Evolutionary conservation across 2,113 vertebrate species (phyloP).

Genomic region (Alligator sinensis): DNA sequence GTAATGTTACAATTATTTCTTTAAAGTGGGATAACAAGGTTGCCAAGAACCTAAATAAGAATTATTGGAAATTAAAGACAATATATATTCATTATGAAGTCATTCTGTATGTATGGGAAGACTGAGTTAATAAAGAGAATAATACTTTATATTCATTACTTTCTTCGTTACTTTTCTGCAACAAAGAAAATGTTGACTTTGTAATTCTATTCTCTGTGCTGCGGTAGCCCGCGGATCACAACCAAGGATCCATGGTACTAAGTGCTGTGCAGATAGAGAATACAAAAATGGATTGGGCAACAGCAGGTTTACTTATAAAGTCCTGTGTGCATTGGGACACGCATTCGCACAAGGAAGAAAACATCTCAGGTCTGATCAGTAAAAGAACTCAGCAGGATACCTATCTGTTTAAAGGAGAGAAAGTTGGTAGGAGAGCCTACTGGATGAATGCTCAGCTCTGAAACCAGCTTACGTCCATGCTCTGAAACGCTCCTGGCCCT

Average conservation of each 20-base stretch:
- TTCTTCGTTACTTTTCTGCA: not conserved
- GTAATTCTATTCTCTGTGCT: rapidly evolving
- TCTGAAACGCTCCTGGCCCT: not conserved
- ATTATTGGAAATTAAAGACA: not conserved
- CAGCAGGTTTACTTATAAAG: not conserved
- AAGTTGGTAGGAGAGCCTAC: not conserved
- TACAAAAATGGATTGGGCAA: rapidly evolving
- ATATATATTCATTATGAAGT: not conserved
- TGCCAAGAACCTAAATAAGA: not conserved
- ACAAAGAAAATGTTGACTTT: rapidly evolving
- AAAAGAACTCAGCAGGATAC: not conserved
- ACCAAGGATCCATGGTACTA: not conserved
- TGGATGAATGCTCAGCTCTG: not conserved
- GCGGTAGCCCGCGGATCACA: rapidly evolving
- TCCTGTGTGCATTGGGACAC: not conserved
- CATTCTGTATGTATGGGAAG: rapidly evolving
- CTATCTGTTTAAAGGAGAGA: rapidly evolving
- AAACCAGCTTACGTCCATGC: rapidly evolving
- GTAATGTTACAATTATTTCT: not conserved
- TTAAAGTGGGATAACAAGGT: not conserved
- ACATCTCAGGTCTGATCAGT: rapidly evolving
- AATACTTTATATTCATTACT: no score
- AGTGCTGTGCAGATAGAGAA: not conserved
- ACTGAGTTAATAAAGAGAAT: not conserved
- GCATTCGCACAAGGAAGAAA: not conserved